Conservation (phyloP, 92 coral and sea anemone species). For the Micromussa lordhowensis region DNA sequence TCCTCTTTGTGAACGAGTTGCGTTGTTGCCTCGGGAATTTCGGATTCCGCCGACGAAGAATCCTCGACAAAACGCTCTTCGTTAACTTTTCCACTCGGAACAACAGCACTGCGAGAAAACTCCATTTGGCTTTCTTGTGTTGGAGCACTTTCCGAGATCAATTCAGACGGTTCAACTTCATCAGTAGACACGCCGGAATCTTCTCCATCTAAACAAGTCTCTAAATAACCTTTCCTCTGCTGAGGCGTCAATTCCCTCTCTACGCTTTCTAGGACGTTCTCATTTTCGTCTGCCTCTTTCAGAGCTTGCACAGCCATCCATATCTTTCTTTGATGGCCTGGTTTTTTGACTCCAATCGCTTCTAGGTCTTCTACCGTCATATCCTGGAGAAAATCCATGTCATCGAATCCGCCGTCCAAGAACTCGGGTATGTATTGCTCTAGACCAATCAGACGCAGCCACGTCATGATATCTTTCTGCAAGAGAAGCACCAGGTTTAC, state of each 20-base stretch:
- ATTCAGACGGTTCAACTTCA: conserved; percentile 35
- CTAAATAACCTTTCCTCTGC: conserved; percentile 53
- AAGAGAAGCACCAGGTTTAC: not conserved
- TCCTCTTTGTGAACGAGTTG: not conserved
- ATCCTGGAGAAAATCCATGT: conserved; percentile 94
- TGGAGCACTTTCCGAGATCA: conserved; percentile 14
- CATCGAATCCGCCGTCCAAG: conserved; percentile 97
- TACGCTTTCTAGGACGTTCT: conserved; percentile 22
- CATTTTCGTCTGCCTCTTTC: conserved; percentile 43
- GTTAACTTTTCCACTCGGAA: not conserved
- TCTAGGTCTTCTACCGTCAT: conserved; percentile 87
- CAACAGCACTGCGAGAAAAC: conserved; percentile 21
- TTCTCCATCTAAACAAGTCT: conserved; percentile 67
- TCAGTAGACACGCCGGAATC: conserved; percentile 55
- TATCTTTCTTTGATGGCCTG: conserved; percentile 94
- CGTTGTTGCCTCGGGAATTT: conserved; percentile 27
- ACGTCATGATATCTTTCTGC: conserved; percentile 89
- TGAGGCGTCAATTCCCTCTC: conserved; percentile 6
- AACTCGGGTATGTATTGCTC: conserved; percentile 91
- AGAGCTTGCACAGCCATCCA: conserved; percentile 88
- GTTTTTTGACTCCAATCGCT: conserved; percentile 86
- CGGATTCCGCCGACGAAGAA: conserved; percentile 39
- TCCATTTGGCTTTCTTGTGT: conserved; percentile 35
- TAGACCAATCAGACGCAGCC: conserved; percentile 91
- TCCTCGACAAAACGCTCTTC: conserved; percentile 31